Evolutionary conservation across 1,140 invertebrate genomes (phyloP).

Genomic region (Drosophila sulfurigaster): DNA sequence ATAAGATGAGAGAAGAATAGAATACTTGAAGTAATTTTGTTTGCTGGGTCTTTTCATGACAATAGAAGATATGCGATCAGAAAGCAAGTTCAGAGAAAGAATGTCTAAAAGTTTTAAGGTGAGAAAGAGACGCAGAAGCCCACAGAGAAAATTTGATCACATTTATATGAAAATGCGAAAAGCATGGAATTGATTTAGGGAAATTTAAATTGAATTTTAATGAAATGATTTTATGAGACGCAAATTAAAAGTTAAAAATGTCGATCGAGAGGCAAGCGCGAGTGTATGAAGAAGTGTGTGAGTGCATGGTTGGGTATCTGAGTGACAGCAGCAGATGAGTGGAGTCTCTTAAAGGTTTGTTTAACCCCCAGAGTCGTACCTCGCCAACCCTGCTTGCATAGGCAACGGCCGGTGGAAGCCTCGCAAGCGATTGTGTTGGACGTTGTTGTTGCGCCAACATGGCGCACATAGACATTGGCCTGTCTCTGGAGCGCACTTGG

Average conservation of each 20-base stretch:
- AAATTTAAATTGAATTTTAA: no score
- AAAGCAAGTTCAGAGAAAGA: no score
- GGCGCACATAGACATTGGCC: conserved; percentile 93
- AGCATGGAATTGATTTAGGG: background rate
- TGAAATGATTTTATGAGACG: no score
- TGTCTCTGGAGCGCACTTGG: conserved; percentile 91
- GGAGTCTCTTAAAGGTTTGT: background rate
- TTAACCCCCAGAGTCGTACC: conserved; percentile 85
- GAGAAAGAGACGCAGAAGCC: no score
- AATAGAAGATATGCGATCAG: no score
- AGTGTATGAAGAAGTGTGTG: background rate
- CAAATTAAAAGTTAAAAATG: no score
- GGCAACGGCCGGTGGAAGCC: conserved; percentile 92
- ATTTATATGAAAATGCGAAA: background rate
- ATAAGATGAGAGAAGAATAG: no score
- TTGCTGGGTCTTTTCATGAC: no score
- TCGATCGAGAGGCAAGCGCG: conserved; percentile 4
- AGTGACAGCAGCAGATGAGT: background rate
- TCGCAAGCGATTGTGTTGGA: conserved; percentile 91
- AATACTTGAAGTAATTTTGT: no score
- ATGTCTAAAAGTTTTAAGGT: no score
- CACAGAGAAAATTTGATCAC: no score
- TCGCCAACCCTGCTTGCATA: conserved; percentile 92
- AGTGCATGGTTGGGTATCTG: background rate
- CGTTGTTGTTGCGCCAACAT: conserved; percentile 89